Evolutionary conservation across 2,797 vertebrate genomes (phyloP).

Genomic region (Myotis pilosus): DNA sequence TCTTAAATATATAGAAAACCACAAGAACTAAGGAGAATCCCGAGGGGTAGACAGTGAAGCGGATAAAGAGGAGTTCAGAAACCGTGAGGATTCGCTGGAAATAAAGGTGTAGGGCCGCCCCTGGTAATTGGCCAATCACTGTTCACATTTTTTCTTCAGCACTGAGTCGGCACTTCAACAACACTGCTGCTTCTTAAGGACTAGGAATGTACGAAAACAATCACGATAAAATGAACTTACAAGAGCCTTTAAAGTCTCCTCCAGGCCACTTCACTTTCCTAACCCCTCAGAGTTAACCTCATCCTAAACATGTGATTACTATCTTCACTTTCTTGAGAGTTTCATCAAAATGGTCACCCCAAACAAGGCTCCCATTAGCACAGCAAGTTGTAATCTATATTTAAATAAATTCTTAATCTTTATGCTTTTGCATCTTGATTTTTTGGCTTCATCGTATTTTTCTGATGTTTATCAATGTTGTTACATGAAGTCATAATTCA

Average conservation of each 20-base stretch:
- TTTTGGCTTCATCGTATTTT: background rate
- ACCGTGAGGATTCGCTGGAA: background rate
- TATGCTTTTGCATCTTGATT: background rate
- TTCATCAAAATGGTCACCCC: background rate
- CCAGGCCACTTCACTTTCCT: background rate
- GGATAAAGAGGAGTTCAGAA: background rate
- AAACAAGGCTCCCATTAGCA: background rate
- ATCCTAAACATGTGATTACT: background rate
- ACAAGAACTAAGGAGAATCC: background rate
- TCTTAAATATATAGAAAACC: background rate
- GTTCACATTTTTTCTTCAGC: background rate
- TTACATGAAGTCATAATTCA: constrained; percentile 5
- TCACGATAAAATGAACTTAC: background rate
- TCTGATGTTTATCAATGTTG: background rate
- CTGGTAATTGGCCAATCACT: background rate
- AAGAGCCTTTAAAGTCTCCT: background rate
- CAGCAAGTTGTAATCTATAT: background rate
- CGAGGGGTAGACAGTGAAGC: background rate
- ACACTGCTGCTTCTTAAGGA: background rate
- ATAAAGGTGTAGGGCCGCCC: background rate
- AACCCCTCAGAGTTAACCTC: background rate
- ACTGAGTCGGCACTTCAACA: background rate
- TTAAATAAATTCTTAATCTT: background rate
- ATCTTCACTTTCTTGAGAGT: background rate
- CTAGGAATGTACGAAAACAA: background rate